Conservation (phyloP, 2,888 invertebrate species). For the Agrenia bidenticulata region DNA sequence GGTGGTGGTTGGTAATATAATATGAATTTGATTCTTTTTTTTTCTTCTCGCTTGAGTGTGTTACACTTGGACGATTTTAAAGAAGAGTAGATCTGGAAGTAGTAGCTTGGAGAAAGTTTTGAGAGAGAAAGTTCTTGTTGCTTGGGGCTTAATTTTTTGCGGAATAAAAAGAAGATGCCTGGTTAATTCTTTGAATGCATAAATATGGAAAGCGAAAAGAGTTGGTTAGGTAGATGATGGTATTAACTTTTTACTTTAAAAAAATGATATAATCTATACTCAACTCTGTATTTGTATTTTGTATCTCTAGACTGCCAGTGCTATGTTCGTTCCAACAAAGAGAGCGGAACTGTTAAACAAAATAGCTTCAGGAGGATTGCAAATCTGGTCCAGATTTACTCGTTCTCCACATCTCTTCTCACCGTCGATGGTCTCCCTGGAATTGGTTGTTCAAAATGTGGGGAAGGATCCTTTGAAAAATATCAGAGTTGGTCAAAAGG, state of each 20-base stretch:
- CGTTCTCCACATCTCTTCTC: slow-evolving; percentile 81
- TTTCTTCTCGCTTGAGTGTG: too few species aligned
- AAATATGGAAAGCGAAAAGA: too few species aligned
- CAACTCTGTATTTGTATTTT: slow-evolving; percentile 4
- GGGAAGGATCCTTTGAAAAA: slow-evolving; percentile 65
- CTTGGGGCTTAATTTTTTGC: too few species aligned
- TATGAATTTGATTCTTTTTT: too few species aligned
- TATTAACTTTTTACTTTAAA: not conserved
- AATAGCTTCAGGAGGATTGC: slow-evolving; percentile 65
- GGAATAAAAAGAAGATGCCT: too few species aligned
- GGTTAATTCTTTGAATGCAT: too few species aligned
- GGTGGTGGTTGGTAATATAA: too few species aligned
- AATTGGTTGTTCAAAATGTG: slow-evolving; percentile 76
- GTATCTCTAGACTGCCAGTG: slow-evolving; percentile 62
- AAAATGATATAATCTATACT: not conserved
- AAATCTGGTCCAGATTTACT: slow-evolving; percentile 65
- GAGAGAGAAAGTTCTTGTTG: too few species aligned
- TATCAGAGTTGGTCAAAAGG: slow-evolving; percentile 73
- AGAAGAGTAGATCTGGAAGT: too few species aligned
- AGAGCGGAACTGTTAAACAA: slow-evolving; percentile 69
- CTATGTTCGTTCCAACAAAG: slow-evolving; percentile 64
- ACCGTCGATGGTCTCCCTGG: slow-evolving; percentile 75
- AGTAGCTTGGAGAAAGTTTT: too few species aligned
- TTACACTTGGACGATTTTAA: too few species aligned
- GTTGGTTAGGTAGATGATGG: not conserved